Conservation (phyloP, 2,888 invertebrate species). For the Coremacera marginata region DNA sequence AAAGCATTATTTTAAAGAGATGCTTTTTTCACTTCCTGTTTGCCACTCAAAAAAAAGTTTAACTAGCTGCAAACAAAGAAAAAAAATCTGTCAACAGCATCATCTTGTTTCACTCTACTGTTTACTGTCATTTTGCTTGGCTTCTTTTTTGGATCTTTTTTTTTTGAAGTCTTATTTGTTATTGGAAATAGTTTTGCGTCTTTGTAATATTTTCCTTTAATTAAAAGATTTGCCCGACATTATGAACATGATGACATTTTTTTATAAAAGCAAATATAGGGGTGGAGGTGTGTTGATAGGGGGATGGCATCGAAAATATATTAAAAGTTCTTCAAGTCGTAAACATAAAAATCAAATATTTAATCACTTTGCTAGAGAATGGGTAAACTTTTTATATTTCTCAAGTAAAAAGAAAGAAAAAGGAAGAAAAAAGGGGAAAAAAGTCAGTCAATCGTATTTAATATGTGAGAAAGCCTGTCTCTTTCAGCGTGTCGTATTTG, state of each 20-base stretch:
- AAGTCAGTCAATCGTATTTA: too few species aligned
- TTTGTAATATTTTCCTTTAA: slow-evolving; percentile 11
- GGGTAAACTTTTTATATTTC: too few species aligned
- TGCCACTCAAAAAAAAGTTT: slow-evolving; percentile 19
- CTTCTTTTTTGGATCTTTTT: background rate
- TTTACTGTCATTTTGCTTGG: background rate
- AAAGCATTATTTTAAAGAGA: background rate
- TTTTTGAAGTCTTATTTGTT: background rate
- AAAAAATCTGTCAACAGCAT: background rate
- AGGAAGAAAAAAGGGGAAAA: too few species aligned
- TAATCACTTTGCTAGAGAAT: background rate
- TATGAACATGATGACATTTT: background rate
- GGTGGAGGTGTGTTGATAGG: background rate
- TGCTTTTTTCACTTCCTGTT: background rate
- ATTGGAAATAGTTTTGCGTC: slow-evolving; percentile 12
- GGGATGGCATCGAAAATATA: background rate
- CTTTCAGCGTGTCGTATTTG: too few species aligned
- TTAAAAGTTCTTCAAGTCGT: background rate
- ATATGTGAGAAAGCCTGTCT: too few species aligned
- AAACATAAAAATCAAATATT: background rate
- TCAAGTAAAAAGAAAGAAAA: too few species aligned
- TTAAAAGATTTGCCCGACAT: slow-evolving; percentile 14
- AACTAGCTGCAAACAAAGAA: background rate
- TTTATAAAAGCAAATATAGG: background rate
- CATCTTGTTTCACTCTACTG: background rate